phyloP scores from a whole-genome alignment of 2,888 invertebrate species.

The Holacanthella duospinosa region DNA sequence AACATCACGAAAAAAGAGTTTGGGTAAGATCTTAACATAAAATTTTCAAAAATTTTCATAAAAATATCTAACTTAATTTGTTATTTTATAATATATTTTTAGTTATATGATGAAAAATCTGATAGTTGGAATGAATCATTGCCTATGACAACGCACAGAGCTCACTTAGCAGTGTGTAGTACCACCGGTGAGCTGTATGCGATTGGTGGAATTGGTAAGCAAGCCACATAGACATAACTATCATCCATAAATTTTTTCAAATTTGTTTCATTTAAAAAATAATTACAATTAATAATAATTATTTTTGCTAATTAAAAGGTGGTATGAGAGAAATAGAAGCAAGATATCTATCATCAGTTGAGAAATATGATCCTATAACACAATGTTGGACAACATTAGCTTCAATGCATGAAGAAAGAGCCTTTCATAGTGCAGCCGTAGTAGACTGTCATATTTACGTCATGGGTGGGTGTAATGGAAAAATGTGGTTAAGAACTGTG shows the following conservation, averaged over 20 bases:
- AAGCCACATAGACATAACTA: too few relatives aligned
- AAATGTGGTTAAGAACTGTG: slow-evolving; percentile 38
- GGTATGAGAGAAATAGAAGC: slow-evolving; percentile 32
- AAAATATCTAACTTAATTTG: not conserved
- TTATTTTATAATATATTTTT: not conserved
- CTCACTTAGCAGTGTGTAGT: slow-evolving; percentile 38
- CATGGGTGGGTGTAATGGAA: slow-evolving; percentile 40
- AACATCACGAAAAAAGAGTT: slow-evolving; percentile 36
- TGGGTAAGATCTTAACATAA: slow-evolving; percentile 32
- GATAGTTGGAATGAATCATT: slow-evolving; percentile 38
- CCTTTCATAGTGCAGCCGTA: slow-evolving; percentile 39
- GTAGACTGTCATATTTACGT: slow-evolving; percentile 39
- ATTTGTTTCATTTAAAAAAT: too few relatives aligned
- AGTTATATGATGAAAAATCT: slow-evolving; percentile 38
- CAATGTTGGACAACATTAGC: slow-evolving; percentile 39
- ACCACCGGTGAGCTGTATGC: slow-evolving; percentile 39
- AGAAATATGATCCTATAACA: slow-evolving; percentile 39
- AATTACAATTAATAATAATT: too few relatives aligned
- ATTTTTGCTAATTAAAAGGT: too few relatives aligned
- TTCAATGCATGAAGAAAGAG: slow-evolving; percentile 39
- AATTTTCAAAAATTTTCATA: not conserved
- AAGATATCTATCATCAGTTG: slow-evolving; percentile 36
- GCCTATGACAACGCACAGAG: slow-evolving; percentile 38
- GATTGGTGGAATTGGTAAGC: slow-evolving; percentile 39
- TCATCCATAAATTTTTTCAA: too few relatives aligned